phyloP scores from a whole-genome alignment of 2,113 vertebrate genomes.

The Pomatorhinus ruficollis region DNA sequence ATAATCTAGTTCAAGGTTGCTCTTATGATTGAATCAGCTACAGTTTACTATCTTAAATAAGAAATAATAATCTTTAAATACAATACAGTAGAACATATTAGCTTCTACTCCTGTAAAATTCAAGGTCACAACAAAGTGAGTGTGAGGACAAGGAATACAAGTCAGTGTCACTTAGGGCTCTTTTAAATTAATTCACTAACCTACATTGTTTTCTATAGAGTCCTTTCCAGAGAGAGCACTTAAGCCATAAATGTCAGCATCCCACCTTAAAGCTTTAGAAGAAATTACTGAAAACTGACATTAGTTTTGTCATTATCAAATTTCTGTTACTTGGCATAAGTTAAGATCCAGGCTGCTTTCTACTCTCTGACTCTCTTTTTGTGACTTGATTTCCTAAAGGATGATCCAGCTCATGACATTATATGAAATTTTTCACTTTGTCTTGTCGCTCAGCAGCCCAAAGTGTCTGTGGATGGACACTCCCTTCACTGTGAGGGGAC shows the following conservation, averaged over 20 bases:
- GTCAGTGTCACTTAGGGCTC: not conserved
- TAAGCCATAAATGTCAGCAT: not conserved
- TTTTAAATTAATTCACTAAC: not conserved
- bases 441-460: rapidly evolving
- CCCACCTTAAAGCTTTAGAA: not conserved
- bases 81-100: not conserved
- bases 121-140: not conserved
- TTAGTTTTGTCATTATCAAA: not conserved
- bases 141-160: not conserved
- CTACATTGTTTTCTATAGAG: not conserved
- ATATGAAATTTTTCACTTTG: not conserved
- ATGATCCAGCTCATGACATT: not conserved
- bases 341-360: not conserved
- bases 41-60: not conserved
- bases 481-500: not conserved
- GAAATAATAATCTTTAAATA: not conserved
- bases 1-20: not conserved
- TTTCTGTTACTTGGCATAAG: not conserved
- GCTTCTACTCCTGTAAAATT: not conserved
- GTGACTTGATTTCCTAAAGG: not conserved
- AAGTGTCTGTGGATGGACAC: not conserved
- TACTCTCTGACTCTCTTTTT: not conserved
- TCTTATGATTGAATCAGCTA: not conserved
- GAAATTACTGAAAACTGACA: not conserved
- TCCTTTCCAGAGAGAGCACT: not conserved